Base-by-base conservation (phyloP, 2,888 invertebrate genomes). In the Ametastegia equiseti region DNA sequence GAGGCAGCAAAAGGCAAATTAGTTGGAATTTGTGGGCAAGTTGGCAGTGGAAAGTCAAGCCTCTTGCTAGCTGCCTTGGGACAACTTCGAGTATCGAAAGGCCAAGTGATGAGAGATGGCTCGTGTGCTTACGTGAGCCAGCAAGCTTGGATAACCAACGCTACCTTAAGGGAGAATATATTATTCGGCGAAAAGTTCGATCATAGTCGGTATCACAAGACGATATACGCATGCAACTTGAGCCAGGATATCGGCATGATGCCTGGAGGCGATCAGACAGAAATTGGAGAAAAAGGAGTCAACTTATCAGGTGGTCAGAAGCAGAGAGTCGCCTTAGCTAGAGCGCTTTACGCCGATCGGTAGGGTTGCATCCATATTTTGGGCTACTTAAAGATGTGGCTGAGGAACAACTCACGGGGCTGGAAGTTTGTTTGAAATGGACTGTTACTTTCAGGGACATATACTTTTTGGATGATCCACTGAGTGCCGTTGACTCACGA, bases 61-160 rank as follows among this genome's bases (percentile, higher is more conserved):
- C 89, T 94, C 6, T 86, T 94, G 13, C 90, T 92, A 47, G 93
- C 94, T 3, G 90, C 93, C 33, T 88, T 94, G 7, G 94, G 94
- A 36, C 93, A 93, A 83, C 89, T 94, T 84, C 89, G 89, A 65
- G 87, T 92, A 80, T 88, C 88, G 0, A 86, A 86, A 0, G 93
- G 93, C 9, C 91, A 92, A 50, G 86, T 94, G 50, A 89, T 91
- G 79, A 89, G 94, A n/a, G 92, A 92, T 75, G 94, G 94, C 2
- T 88, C 89, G n/a, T 92, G 93, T 80, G 94, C 94, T 1, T 94
- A 93, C 84, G 93, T 93, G 7, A 91, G 93, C 15, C 94, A 94
- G 85, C 92, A 93, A 77, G 92, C 95, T 0, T 95, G 95, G 95
- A 93, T 95, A 42, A 93, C 94, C 86, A 94, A 94, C 67, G 94